Percentiles rank a stretch among this genome's conserved stretches.
Evolutionary conservation across 2,113 vertebrate species (phyloP).

Genomic region (Junco hyemalis): DNA sequence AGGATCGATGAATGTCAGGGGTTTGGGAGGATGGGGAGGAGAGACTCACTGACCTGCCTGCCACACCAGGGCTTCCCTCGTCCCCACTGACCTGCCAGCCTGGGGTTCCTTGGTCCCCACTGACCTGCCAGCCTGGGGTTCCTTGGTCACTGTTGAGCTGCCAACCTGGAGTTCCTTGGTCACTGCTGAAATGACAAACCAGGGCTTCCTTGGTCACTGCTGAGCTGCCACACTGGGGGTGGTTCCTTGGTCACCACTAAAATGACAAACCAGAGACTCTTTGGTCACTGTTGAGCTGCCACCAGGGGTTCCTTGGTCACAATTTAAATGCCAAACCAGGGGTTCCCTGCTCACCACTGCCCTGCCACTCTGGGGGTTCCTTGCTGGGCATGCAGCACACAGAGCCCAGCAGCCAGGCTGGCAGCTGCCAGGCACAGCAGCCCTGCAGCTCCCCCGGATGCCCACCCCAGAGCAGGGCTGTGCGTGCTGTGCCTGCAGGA

Average conservation of each 20-base stretch:
- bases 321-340: fast-evolving
- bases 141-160: neutral
- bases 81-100: no score
- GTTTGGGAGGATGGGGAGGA: neutral
- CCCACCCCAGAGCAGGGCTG: neutral
- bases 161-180: no score
- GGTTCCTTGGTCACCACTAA: no score
- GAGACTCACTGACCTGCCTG: neutral
- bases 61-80: no score
- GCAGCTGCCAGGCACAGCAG: neutral
- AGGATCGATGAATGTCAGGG: fast-evolving
- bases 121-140: neutral
- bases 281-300: no score
- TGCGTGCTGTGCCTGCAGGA: neutral
- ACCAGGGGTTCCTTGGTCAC: neutral
- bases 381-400: fast-evolving
- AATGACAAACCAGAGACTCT: fast-evolving
- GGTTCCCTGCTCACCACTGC: no score
- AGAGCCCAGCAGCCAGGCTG: neutral
- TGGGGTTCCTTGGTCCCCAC: neutral
- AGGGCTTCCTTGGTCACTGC: no score
- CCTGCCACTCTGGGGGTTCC: neutral
- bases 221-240: no score
- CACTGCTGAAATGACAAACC: no score
- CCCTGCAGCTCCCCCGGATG: fast-evolving